Percentiles rank a stretch among this genome's conserved stretches.
Conservation (phyloP, 37 sponge, comb jelly and placozoan genomes). For the Mnemiopsis leidyi region DNA sequence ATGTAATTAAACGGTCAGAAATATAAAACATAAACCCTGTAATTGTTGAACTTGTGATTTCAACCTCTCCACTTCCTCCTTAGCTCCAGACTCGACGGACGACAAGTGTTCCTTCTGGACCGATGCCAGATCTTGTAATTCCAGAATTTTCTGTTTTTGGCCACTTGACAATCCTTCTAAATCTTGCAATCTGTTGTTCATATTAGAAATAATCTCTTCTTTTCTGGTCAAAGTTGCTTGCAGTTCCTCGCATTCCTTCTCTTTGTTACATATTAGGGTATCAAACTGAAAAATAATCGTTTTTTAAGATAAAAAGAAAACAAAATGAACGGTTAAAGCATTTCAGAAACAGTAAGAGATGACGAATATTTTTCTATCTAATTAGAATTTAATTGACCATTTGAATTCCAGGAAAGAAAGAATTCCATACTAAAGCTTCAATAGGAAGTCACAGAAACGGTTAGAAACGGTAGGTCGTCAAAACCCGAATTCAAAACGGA, state of each 20-base stretch:
- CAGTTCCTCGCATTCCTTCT: constrained; percentile 21
- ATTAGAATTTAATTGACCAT: too few species aligned
- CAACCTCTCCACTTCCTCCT: background rate
- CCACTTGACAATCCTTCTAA: background rate
- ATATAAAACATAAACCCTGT: too few species aligned
- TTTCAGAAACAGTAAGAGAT: too few species aligned
- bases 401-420: too few species aligned
- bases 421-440: too few species aligned
- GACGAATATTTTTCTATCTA: too few species aligned
- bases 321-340: too few species aligned
- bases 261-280: background rate
- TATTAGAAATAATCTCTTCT: background rate
- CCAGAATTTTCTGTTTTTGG: background rate
- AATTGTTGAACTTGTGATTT: background rate
- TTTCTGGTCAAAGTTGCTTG: background rate
- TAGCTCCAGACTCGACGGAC: background rate
- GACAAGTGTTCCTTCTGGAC: background rate
- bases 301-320: too few species aligned
- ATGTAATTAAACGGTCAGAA: too few species aligned
- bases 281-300: constrained; percentile 27
- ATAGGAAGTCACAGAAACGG: too few species aligned
- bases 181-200: background rate
- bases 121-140: background rate
- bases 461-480: too few species aligned
- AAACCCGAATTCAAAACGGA: too few species aligned